phyloP scores from a whole-genome alignment of 2,888 invertebrate genomes.

The Conomelus anceps region DNA sequence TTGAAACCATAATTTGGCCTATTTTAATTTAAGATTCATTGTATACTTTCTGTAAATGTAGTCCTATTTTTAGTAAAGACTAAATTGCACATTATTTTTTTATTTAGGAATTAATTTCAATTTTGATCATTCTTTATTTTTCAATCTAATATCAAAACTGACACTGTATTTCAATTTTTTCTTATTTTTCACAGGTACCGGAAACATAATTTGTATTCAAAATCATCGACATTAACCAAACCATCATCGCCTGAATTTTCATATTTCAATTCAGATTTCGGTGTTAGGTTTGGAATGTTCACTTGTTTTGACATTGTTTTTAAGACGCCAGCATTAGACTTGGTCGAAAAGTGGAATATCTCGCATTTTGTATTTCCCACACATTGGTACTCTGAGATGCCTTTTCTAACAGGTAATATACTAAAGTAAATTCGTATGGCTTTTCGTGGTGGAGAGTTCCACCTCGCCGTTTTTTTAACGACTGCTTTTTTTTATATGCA shows the following conservation, averaged over 20 bases:
- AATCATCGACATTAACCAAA: not conserved
- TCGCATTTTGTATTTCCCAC: conserved; percentile 61
- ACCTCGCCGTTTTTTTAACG: too few species aligned
- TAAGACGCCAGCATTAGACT: conserved; percentile 56
- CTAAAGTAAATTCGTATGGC: not conserved
- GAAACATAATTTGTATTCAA: not conserved
- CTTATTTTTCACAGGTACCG: not conserved
- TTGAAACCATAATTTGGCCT: too few species aligned
- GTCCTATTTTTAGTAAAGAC: too few species aligned
- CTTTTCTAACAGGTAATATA: conserved; percentile 59
- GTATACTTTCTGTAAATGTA: too few species aligned
- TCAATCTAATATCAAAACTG: too few species aligned
- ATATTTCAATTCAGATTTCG: conserved; percentile 66
- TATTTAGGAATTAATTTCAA: too few species aligned
- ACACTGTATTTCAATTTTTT: too few species aligned
- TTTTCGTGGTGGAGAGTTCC: too few species aligned
- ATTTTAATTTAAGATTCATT: too few species aligned
- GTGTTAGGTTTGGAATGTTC: conserved; percentile 71
- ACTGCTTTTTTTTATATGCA: too few species aligned
- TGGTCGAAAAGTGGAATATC: conserved; percentile 45
- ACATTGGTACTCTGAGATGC: conserved; percentile 77
- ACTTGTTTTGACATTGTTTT: conserved; percentile 80
- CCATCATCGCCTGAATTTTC: not conserved
- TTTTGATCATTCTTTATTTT: too few species aligned
- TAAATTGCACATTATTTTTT: too few species aligned